Base-by-base conservation (phyloP, 2,113 vertebrate genomes). In the Zingel zingel region DNA sequence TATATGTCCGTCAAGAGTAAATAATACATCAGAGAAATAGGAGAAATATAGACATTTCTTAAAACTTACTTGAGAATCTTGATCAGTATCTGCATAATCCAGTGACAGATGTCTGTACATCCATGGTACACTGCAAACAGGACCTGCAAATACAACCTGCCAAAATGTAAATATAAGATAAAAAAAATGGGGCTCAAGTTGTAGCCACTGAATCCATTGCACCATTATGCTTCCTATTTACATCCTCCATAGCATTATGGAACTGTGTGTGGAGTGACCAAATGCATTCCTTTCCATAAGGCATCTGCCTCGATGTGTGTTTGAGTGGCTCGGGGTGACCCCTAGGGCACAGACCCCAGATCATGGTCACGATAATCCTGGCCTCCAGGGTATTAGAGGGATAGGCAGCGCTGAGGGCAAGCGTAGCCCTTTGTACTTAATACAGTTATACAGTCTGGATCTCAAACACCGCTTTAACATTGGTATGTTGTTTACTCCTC, bases 401-500 rank as follows among this genome's bases (percentile, higher is more conserved):
- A 39, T 39, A 39, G 39, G 39, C 39, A 39, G 39, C 9, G 39
- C 39, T 39, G 39, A 39, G 9, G 39, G 39, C 39, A 39, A 10
- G 10, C 9, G 7, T 39, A 39, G 9, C 39, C 39, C 39, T 39
- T 39, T 39, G 7, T 39, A 9, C 39, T 39, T 39, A 39, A 39
- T 39, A 39, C 39, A 39, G 36, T 39, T 45, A n/a, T 39, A 59
- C 33, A 62, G 8, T 27, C 62, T 76, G 19, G n/a, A 68, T 64
- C 47, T 23, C 15, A 6, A 67, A 33, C n/a, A 16, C 48, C 7
- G 53, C 13, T 43, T 66, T 81, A 33, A 53, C 68, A 54, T 65
- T 1, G 75, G 53, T 62, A 66, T 80, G 64, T 53, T 85, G 73
- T 79, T 83, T 74, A 59, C 33, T 68, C n/a, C 39, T 16, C 57